Conservation (phyloP, 2,113 vertebrate species). For the Geothlypis trichas region DNA sequence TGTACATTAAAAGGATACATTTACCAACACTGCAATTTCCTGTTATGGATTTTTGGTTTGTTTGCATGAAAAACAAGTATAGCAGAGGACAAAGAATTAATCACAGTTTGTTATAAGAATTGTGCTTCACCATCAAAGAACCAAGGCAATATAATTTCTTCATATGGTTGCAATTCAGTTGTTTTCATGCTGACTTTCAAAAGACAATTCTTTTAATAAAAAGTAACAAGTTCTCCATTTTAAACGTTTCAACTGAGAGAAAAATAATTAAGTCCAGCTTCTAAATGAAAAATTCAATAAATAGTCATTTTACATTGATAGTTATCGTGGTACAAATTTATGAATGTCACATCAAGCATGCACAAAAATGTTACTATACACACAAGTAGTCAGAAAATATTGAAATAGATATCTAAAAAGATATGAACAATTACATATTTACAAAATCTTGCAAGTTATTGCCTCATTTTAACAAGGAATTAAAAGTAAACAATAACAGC, state of each 20-base stretch:
- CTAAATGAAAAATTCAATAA: slow-evolving; percentile 79
- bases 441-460: slow-evolving; percentile 94
- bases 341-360: slow-evolving; percentile 85
- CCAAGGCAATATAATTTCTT: slow-evolving; percentile 65
- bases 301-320: slow-evolving; percentile 85
- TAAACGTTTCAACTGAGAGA: slow-evolving; percentile 67
- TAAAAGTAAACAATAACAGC: slow-evolving; percentile 84
- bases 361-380: slow-evolving; percentile 86
- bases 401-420: slow-evolving; percentile 80
- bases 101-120: slow-evolving; percentile 80
- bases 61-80: slow-evolving; percentile 51
- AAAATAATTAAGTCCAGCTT: slow-evolving; percentile 71
- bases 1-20: slow-evolving; percentile 55
- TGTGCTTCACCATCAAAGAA: slow-evolving; percentile 69
- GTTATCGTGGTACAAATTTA: slow-evolving; percentile 86
- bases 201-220: slow-evolving; percentile 79
- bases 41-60: slow-evolving; percentile 76
- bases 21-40: slow-evolving; percentile 65
- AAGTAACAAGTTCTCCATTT: slow-evolving; percentile 75
- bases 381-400: slow-evolving; percentile 82
- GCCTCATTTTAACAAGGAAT: slow-evolving; percentile 91
- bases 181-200: slow-evolving; percentile 42
- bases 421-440: slow-evolving; percentile 88
- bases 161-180: slow-evolving; percentile 34
- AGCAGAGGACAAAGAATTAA: slow-evolving; percentile 70